Evolutionary conservation across 2,888 invertebrate species (phyloP).

Genomic region (Apamea monoglypha): DNA sequence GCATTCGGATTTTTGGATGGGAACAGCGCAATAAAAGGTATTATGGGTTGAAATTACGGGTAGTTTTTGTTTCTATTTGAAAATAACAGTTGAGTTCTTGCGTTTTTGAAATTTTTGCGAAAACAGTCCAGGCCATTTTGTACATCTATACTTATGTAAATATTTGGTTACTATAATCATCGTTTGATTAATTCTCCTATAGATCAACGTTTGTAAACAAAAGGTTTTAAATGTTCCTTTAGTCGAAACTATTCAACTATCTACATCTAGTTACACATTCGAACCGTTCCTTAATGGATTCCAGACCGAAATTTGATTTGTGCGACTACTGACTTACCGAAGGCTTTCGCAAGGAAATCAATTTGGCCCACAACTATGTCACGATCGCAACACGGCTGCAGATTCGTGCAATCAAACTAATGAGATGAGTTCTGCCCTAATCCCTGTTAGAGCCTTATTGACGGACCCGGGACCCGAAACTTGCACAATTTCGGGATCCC

Average conservation of each 20-base stretch:
- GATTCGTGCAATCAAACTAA: conserved; percentile 78
- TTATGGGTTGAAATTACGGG: conserved; percentile 19
- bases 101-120: neutral
- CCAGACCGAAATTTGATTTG: conserved; percentile 51
- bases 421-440: conserved; percentile 78
- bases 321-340: conserved; percentile 49
- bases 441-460: conserved; percentile 76
- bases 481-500: conserved; percentile 71
- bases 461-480: conserved; percentile 75
- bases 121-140: neutral
- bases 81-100: neutral
- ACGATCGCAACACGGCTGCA: conserved; percentile 68
- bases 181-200: neutral
- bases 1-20: conserved; percentile 47
- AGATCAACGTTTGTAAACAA: neutral
- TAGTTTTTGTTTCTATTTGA: neutral
- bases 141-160: neutral
- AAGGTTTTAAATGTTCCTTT: conserved; percentile 12
- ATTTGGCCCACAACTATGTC: conserved; percentile 62
- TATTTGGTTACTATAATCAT: neutral
- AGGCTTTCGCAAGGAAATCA: conserved; percentile 61
- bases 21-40: conserved; percentile 38
- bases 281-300: conserved; percentile 41
- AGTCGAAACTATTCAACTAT: conserved; percentile 31
- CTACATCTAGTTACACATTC: conserved; percentile 39